Conservation (phyloP, 2,113 vertebrate species). For the Labeo rohita region DNA sequence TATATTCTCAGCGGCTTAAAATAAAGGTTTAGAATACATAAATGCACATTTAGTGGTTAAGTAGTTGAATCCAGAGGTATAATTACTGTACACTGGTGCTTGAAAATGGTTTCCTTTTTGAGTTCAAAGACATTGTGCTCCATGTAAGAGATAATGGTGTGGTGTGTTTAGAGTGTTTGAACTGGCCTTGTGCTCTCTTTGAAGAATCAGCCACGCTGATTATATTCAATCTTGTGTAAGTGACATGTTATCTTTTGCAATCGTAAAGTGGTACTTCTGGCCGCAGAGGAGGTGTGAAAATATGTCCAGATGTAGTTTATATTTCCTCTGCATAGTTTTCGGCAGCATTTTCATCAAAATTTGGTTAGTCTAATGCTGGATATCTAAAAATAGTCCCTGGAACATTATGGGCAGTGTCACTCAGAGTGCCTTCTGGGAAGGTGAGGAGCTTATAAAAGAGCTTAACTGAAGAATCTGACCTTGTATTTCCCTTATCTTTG, state of each 20-base stretch:
- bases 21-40: neutral
- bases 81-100: neutral
- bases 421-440: slow-evolving; percentile 11
- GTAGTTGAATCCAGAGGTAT: slow-evolving; percentile 1
- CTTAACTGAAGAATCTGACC: slow-evolving; percentile 18
- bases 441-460: neutral
- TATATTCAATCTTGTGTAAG: neutral
- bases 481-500: slow-evolving; percentile 20
- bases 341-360: neutral
- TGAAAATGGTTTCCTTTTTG: slow-evolving; percentile 2
- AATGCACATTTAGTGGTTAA: slow-evolving; percentile 23
- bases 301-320: neutral
- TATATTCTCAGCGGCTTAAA: neutral
- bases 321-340: neutral
- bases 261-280: neutral
- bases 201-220: neutral
- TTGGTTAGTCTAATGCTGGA: neutral
- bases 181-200: neutral
- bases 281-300: neutral
- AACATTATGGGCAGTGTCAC: slow-evolving; percentile 19
- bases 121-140: slow-evolving; percentile 1
- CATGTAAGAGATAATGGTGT: slow-evolving; percentile 9
- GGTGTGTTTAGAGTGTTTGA: slow-evolving; percentile 10
- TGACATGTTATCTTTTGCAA: neutral
- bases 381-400: slow-evolving; percentile 2